Base-by-base conservation (phyloP, 2,888 invertebrate genomes). In the Tortricodes alternella region DNA sequence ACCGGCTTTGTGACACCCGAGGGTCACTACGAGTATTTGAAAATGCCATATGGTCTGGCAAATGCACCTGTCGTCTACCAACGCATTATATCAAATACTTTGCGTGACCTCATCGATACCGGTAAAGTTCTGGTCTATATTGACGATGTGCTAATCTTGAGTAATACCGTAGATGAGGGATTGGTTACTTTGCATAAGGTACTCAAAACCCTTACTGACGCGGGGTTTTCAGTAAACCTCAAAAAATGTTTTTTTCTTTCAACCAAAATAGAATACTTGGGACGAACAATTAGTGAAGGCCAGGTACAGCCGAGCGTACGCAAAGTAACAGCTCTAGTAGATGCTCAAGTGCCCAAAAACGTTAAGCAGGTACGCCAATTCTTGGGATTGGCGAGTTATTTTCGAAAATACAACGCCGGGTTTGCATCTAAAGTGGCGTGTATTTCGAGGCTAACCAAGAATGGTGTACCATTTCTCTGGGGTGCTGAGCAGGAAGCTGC, bases 281-380 rank as follows among this genome's bases (percentile, higher is more conserved):
- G 53, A 5, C 32, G 51, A 2, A 8, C 23, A 1, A 41, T 55
- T 34, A 48, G 41, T n/a, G 9, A 29, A 9, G 48, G 53, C 53
- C 59, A 62, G 56, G 63, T 65, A 24, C 34, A 60, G 24, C 65
- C 64, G 19, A 19, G 19, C 23, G 4, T 6, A 7, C 21, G 39
- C 11, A 39, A 39, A 13, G 23, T 39, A 6, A 3, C 21, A 23
- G 23, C 39, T 11, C 11, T 39, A 5, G 19, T 6, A 1, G 23
- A 39, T 19, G 9, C 39, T 5, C 39, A 21, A 6, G 11, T 4
- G 9, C 39, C 39, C 9, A 23, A 18, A 13, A 39, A 39, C 19
- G 23, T 39, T 5, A 39, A 39, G 6, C 39, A 39, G 13, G 19
- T 23, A 7, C 41, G 41, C 15, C 41, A 41, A 11, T 41, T 41